These are phyloP conservation scores for Scatophagus argus DNA, from an alignment of 2,113 vertebrate species.

Conservation along the genomic window DNA sequence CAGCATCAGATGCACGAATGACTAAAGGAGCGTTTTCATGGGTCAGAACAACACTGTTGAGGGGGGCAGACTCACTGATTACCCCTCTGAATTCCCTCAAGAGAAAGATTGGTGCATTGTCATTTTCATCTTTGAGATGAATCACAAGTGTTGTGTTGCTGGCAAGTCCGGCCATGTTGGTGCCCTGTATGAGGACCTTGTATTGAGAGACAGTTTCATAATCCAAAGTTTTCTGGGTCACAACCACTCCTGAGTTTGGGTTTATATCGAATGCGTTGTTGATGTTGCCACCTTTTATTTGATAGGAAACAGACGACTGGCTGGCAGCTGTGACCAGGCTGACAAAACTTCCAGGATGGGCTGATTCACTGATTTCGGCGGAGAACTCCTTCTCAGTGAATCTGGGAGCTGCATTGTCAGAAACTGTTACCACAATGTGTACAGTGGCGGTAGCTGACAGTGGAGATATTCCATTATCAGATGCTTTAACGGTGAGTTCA, in stretches of 20 bases:
- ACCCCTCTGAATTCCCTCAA: constrained; percentile 90
- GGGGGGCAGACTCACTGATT: constrained; percentile 90
- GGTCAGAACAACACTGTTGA: constrained; percentile 93
- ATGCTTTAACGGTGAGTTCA: constrained; percentile 91
- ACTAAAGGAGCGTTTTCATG: constrained; percentile 90
- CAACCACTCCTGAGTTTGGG: constrained; percentile 93
- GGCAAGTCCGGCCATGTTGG: constrained; percentile 95
- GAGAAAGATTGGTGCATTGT: constrained; percentile 90
- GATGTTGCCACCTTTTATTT: constrained; percentile 93
- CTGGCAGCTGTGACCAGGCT: constrained; percentile 89
- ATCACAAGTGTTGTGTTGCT: constrained; percentile 89
- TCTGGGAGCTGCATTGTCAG: constrained; percentile 94
- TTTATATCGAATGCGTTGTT: constrained; percentile 91
- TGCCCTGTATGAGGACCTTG: constrained; percentile 90
- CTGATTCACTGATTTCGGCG: constrained; percentile 90
- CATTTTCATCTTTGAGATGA: constrained; percentile 95
- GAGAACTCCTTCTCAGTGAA: constrained; percentile 91
- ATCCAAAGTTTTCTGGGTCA: constrained; percentile 90
- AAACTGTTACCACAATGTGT: constrained; percentile 89
- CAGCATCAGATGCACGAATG: constrained; percentile 91
- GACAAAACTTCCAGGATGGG: constrained; percentile 88
- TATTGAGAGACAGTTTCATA: constrained; percentile 90
- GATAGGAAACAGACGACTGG: constrained; percentile 94
- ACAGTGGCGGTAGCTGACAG: constrained; percentile 89
- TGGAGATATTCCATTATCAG: constrained; percentile 89